Evolutionary conservation across 2,888 invertebrate species (phyloP).

Genomic region (Macrosoma leucophasiata): DNA sequence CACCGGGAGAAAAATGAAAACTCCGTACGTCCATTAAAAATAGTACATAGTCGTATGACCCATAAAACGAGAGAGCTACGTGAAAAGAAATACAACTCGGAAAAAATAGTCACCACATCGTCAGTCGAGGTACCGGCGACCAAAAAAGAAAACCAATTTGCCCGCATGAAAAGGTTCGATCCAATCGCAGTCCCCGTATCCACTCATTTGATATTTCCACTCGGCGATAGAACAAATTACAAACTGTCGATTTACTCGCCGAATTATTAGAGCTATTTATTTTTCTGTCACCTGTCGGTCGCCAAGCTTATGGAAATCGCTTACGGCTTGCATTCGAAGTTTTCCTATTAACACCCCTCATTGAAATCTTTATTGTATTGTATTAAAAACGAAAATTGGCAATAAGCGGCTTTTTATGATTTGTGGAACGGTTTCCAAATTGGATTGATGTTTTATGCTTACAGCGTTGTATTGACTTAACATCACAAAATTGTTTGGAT

Average conservation of each 20-base stretch:
- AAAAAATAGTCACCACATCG: slow-evolving; percentile 61
- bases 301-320: slow-evolving; percentile 54
- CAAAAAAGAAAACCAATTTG: slow-evolving; percentile 75
- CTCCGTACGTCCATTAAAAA: slow-evolving; percentile 68
- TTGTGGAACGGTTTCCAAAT: too few species aligned
- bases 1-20: slow-evolving; percentile 68
- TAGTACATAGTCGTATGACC: slow-evolving; percentile 74
- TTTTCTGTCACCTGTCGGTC: slow-evolving; percentile 66
- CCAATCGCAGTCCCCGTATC: slow-evolving; percentile 64
- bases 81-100: slow-evolving; percentile 66
- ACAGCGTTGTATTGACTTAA: too few species aligned
- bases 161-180: slow-evolving; percentile 72
- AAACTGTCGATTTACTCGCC: slow-evolving; percentile 52
- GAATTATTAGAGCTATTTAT: slow-evolving; percentile 60
- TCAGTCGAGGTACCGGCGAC: slow-evolving; percentile 52
- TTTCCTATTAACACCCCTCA: slow-evolving; percentile 56
- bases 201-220: slow-evolving; percentile 74
- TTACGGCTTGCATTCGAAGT: slow-evolving; percentile 52
- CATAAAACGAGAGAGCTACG: slow-evolving; percentile 69
- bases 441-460: too few species aligned
- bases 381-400: slow-evolving; percentile 42
- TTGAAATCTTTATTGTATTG: slow-evolving; percentile 39
- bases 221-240: slow-evolving; percentile 69
- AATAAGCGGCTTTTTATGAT: slow-evolving; percentile 42
- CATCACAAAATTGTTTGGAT: too few species aligned